A percentile compares a stretch with the other conserved stretches of the same genome.
These are phyloP conservation scores for Thymelicus acteon DNA, from an alignment of 2,888 invertebrate species.

Conservation along the genomic window DNA sequence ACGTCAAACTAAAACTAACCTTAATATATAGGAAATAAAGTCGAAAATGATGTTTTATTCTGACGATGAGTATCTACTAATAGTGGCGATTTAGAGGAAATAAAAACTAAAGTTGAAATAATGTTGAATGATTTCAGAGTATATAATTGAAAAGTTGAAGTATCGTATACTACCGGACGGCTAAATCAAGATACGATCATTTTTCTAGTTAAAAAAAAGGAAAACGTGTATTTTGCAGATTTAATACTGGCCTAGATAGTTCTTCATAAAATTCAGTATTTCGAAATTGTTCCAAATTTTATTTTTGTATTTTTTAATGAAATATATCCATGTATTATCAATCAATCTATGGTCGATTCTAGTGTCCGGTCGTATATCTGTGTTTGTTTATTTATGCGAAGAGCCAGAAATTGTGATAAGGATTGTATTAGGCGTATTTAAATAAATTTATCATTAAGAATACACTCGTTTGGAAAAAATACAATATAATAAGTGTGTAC, in stretches of 20 bases:
- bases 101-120: not conserved
- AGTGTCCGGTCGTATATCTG: not conserved
- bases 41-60: not conserved
- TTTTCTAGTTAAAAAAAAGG: no score
- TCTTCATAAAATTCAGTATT: no score
- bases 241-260: no score
- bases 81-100: not conserved
- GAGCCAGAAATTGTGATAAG: slow-evolving; percentile 1
- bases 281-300: no score
- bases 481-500: no score
- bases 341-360: no score
- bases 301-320: no score
- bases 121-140: slow-evolving; percentile 8
- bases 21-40: not conserved
- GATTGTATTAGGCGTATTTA: not conserved
- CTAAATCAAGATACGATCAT: no score
- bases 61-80: not conserved
- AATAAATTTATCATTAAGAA: not conserved
- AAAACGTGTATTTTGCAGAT: no score
- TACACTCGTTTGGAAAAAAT: not conserved
- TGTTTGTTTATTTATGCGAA: not conserved
- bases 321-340: no score
- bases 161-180: no score
- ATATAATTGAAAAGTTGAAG: not conserved
- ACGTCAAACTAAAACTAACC: no score